These are phyloP conservation scores for Herminia tarsipennalis DNA, from an alignment of 2,888 invertebrate genomes.

Conservation along the genomic window DNA sequence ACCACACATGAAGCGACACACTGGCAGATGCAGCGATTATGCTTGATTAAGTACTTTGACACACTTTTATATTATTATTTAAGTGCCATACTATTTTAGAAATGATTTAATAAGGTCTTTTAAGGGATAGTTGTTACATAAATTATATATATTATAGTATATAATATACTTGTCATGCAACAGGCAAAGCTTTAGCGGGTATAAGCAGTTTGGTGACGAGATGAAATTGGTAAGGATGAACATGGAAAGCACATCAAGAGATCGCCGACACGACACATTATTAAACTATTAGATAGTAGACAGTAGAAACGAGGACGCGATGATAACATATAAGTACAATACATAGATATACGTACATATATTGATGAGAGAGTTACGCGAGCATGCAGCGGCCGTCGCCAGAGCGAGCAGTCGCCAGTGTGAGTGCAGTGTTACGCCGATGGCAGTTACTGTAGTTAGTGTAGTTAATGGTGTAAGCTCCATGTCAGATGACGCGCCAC, in stretches of 20 bases:
- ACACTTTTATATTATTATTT: slow-evolving; percentile 68
- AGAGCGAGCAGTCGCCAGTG: slow-evolving; percentile 42
- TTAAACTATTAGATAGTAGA: slow-evolving; percentile 25
- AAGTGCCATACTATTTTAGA: slow-evolving; percentile 83
- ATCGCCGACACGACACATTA: slow-evolving; percentile 34
- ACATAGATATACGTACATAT: slow-evolving; percentile 18
- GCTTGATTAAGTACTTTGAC: slow-evolving; percentile 67
- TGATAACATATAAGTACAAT: slow-evolving; percentile 26
- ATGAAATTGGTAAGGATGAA: slow-evolving; percentile 39
- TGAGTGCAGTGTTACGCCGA: slow-evolving; percentile 71
- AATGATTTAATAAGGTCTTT: slow-evolving; percentile 71
- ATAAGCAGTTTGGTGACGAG: slow-evolving; percentile 35
- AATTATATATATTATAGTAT: slow-evolving; percentile 54
- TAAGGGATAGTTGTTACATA: slow-evolving; percentile 56
- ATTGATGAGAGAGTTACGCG: slow-evolving; percentile 39
- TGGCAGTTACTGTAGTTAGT: slow-evolving; percentile 79
- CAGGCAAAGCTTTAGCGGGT: slow-evolving; percentile 63
- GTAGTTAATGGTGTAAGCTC: slow-evolving; percentile 84
- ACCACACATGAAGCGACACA: slow-evolving; percentile 81
- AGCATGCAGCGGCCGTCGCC: slow-evolving; percentile 40
- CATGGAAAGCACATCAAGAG: slow-evolving; percentile 33
- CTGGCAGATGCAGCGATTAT: slow-evolving; percentile 76
- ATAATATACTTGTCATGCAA: slow-evolving; percentile 70
- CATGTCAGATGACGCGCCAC: slow-evolving; percentile 71
- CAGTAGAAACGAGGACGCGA: slow-evolving; percentile 35